Base-by-base conservation (phyloP, 2,113 vertebrate genomes). In the Lepisosteus oculatus region DNA sequence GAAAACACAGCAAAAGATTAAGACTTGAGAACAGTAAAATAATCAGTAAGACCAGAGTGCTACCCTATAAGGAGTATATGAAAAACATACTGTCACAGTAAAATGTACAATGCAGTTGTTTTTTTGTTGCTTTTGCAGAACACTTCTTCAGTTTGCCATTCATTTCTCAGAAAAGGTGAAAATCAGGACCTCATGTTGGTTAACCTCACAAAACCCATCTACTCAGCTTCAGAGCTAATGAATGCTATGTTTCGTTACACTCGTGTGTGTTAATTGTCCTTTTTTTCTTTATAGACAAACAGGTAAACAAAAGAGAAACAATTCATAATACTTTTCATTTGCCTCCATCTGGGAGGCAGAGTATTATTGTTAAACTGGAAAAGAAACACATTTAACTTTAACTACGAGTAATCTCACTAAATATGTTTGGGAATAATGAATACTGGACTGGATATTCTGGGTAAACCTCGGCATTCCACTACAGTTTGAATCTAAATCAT, bases 21-120 rank as follows among this genome's bases (percentile, higher is more conserved):
- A 88, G 85, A 89, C 84, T 86, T 73, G 86, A 89, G 88, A 51
- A 51, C 83, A 84, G 84, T 74, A 67, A 76, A 78, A 82, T 65
- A 68, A 73, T 83, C 74, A 41, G 14, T 67, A 67, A 67, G 69
- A 71, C 51, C 2, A 8, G 15, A 29, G 64, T 44, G 42, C 41
- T 43, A 47, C 43, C 45, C 64, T 15, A 43, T 42, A 14, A 14
- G 43, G 13, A 55, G 51, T 14, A 41, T 15, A 43, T 15, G 51
- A n/a, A 65, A 65, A 55, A 67, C 14, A 69, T 59, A 29, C 65
- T 56, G 17, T 89, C 88, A 87, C 84, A 88, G 82, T 86, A 81
- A 72, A 85, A 78, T 76, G 80, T 73, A 78, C 72, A 65, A 15
- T 12, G 29, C 2, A 81, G 69, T 68, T 51, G 47, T 51, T 51